Evolutionary conservation across 2,797 vertebrate species (phyloP).

Genomic region (Morelia viridis): DNA sequence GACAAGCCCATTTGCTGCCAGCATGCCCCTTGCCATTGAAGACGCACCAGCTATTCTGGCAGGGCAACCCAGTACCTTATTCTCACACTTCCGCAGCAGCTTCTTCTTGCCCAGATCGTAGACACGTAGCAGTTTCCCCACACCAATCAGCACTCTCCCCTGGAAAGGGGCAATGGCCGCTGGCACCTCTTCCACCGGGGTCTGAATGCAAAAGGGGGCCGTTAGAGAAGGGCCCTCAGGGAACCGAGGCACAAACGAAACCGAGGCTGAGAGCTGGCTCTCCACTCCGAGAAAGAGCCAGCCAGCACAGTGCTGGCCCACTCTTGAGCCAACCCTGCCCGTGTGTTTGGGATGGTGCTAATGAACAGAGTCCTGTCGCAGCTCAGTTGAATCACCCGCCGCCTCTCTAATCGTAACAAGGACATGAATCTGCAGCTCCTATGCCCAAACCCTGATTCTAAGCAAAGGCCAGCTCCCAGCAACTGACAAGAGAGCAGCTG

Average conservation of each 20-base stretch:
- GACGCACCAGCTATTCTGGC: not conserved
- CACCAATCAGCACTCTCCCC: slow-evolving; percentile 89
- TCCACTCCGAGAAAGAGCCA: too few species aligned
- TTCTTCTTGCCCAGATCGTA: slow-evolving; percentile 98
- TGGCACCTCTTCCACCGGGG: slow-evolving; percentile 94
- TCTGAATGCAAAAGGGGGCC: slow-evolving; percentile 72
- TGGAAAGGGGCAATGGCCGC: slow-evolving; percentile 97
- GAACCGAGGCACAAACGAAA: not conserved
- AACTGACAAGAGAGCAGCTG: not conserved
- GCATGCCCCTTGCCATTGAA: not conserved
- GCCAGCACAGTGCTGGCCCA: too few species aligned
- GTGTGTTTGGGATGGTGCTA: not conserved
- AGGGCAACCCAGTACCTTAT: slow-evolving; percentile 81
- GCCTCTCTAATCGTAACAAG: not conserved
- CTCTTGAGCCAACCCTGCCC: not conserved
- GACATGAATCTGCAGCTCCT: too few species aligned
- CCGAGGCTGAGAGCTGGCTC: too few species aligned
- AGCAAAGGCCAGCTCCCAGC: not conserved
- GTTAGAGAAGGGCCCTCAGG: not conserved
- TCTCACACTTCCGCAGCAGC: slow-evolving; percentile 96
- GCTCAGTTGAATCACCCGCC: too few species aligned
- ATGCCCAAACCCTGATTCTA: too few species aligned
- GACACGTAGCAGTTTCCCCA: slow-evolving; percentile 94
- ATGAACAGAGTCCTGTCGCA: not conserved
- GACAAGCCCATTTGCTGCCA: too few species aligned